Conservation (phyloP, 2,113 vertebrate species). For the Chrysochloris asiatica region DNA sequence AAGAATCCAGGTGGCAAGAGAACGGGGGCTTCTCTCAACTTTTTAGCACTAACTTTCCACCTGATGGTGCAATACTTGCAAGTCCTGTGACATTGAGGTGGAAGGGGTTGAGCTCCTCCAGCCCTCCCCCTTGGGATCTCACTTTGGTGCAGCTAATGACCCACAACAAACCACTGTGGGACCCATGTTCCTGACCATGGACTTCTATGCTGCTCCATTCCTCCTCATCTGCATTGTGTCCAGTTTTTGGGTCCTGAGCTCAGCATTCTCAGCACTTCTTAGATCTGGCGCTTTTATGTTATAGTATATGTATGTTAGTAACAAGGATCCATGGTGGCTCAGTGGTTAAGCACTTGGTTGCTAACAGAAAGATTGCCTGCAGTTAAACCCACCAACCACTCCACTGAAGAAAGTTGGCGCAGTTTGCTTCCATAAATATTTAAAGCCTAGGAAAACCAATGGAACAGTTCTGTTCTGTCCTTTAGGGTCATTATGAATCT, state of each 20-base stretch:
- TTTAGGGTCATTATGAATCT: background rate
- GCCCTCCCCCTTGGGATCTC: background rate
- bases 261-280: too few relatives aligned
- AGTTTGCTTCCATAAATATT: background rate
- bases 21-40: background rate
- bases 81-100: too few relatives aligned
- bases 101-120: background rate
- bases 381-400: background rate
- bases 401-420: background rate
- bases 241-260: background rate
- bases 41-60: background rate
- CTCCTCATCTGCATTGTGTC: background rate
- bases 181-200: background rate
- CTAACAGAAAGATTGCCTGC: too few relatives aligned
- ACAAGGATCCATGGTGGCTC: background rate
- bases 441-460: background rate
- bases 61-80: background rate
- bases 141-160: accelerated
- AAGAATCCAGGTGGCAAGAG: background rate
- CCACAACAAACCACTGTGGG: background rate
- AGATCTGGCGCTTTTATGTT: too few relatives aligned
- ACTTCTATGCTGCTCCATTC: background rate
- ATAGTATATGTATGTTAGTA: background rate
- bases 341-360: background rate
- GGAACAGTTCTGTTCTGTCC: background rate